Evolutionary conservation across 2,797 vertebrate genomes (phyloP), one percentile per base, ranked within the genome.

Genomic region (Pterois miles): DNA sequence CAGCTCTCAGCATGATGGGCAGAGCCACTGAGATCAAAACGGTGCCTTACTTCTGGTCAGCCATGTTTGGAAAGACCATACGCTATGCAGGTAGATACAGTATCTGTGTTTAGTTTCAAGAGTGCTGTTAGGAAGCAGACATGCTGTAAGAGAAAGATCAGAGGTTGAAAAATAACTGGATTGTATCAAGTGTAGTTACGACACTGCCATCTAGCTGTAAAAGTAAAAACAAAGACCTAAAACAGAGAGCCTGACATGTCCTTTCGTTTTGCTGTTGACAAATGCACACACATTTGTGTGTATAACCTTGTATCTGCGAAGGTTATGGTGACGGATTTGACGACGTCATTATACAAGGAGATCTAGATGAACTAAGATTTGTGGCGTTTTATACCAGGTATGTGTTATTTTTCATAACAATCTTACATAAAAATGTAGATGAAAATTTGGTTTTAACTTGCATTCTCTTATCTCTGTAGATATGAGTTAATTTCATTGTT

Each of bases 331-430:
- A 99, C 71, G 98, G 98, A 71, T 99, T 99, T 8, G 98, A 99
- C 90, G 98, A 99, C 36, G 98, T 99, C 86, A 95, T 99, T 82
- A 98, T 99, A 94, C 98, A 99, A 93, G 98, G 98, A 73, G 98
- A 99, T 89, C 90, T 99, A 89, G 98, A 99, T 50, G 97, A 99
- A 80, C 93, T 98, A 84, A 97, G 97, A 94, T 99, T 99, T 88
- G 98, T 98, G 88, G 98, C 98, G 22, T 99, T 99, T 95, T 99
- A 99, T 78, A 99, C 98, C 81, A 98, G 97, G 98, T 98, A 93
- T 13, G 2, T 56, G 59, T 66, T 29, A 23, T 54, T 48, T 71
- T 57, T 36, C 8, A 31, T 1, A 34, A 5, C 2, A 48, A 18
- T 69, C 14, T 25, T 3, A 56, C 48, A 67, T 54, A 65, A 22